These are phyloP conservation scores for Drosophila mimica DNA, from an alignment of 2,888 invertebrate genomes.

Conservation along the genomic window DNA sequence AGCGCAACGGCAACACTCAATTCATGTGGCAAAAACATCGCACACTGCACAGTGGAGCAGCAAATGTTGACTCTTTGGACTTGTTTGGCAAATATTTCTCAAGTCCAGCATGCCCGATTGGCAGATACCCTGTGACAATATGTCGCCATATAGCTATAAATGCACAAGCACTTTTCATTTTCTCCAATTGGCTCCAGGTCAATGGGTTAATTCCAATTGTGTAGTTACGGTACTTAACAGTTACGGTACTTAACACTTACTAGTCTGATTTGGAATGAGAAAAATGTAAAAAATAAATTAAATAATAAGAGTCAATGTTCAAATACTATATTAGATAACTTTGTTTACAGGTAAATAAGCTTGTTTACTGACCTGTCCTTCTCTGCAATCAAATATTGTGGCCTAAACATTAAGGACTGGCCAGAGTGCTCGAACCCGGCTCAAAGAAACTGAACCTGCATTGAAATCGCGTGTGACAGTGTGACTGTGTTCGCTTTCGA, in stretches of 20 bases:
- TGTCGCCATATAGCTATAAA: too few relatives aligned
- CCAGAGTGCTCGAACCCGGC: slow-evolving; percentile 15
- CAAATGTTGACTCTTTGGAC: slow-evolving; percentile 11
- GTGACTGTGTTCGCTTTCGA: slow-evolving; percentile 14
- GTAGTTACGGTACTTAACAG: background rate
- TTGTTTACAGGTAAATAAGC: background rate
- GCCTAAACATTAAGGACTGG: too few relatives aligned
- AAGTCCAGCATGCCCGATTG: background rate
- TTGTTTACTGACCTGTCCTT: background rate
- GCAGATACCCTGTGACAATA: slow-evolving; percentile 13
- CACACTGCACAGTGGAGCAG: slow-evolving; percentile 26
- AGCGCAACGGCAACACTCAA: slow-evolving; percentile 6
- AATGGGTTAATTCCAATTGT: background rate
- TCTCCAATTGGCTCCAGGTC: background rate
- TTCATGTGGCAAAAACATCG: slow-evolving; percentile 8
- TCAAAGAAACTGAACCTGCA: slow-evolving; percentile 12
- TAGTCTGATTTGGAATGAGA: background rate
- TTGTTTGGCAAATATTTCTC: background rate
- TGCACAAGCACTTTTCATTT: background rate
- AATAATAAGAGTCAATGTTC: background rate
- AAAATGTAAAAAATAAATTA: too few relatives aligned
- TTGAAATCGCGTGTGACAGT: slow-evolving; percentile 17
- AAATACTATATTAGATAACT: background rate
- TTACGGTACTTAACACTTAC: too few relatives aligned
- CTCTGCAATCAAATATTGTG: background rate